Evolutionary conservation across 2,888 invertebrate species (phyloP).

Genomic region (Calameuta pallipes): DNA sequence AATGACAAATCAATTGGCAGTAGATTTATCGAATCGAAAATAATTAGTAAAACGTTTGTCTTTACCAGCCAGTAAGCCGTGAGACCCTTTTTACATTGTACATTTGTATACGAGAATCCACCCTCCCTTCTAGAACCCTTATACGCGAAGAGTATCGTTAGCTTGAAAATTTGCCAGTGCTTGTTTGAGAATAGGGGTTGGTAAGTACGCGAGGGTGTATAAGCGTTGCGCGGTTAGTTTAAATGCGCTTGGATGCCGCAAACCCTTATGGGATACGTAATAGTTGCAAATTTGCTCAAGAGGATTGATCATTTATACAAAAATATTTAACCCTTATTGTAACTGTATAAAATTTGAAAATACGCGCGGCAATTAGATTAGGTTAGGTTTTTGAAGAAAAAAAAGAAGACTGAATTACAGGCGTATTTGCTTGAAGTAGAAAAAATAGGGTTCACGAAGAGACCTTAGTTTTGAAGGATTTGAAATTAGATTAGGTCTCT

Average conservation of each 20-base stretch:
- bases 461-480: not conserved
- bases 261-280: not conserved
- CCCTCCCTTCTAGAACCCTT: not conserved
- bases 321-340: not conserved
- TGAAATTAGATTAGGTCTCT: not conserved
- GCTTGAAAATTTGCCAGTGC: not conserved
- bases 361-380: too few relatives aligned
- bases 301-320: not conserved
- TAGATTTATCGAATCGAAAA: not conserved
- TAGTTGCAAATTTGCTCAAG: not conserved
- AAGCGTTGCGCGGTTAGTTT: not conserved
- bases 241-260: not conserved
- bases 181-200: not conserved
- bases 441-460: not conserved
- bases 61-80: not conserved
- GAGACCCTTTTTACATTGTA: not conserved
- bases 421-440: not conserved
- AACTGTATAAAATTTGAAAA: not conserved
- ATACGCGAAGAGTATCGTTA: not conserved
- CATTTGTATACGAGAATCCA: not conserved
- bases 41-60: not conserved
- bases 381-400: too few relatives aligned
- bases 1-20: not conserved
- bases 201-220: not conserved
- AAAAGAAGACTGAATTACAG: not conserved